phyloP scores from a whole-genome alignment of 2,797 vertebrate species.

The Notoglanidium macrostoma region DNA sequence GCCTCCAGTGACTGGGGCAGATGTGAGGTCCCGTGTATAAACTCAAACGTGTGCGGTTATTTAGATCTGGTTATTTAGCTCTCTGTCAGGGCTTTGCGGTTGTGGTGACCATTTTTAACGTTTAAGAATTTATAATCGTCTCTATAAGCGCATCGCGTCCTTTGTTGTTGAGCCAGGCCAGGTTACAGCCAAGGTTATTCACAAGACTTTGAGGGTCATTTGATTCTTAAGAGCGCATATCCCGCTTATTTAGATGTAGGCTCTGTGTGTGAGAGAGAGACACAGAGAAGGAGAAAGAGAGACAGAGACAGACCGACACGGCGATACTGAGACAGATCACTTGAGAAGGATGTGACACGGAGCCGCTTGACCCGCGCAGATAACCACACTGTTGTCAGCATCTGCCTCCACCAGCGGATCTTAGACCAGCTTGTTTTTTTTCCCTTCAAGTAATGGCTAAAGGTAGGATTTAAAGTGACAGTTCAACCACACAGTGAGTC shows the following conservation, averaged over 20 bases:
- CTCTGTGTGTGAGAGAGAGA: neutral
- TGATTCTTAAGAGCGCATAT: conserved; percentile 46
- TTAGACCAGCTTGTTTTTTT: conserved; percentile 19
- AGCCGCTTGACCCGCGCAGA: conserved; percentile 58
- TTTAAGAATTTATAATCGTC: conserved; percentile 13
- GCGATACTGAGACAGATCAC: conserved; percentile 40
- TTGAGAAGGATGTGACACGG: conserved; percentile 48
- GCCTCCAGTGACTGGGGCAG: conserved; percentile 37
- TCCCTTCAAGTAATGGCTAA: neutral
- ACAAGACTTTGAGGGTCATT: conserved; percentile 45
- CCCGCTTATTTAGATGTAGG: conserved; percentile 25
- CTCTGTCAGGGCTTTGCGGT: neutral
- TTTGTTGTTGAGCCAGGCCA: conserved; percentile 7
- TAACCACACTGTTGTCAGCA: conserved; percentile 41
- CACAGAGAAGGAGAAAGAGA: conserved; percentile 16
- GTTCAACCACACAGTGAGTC: neutral
- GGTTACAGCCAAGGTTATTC: conserved; percentile 40
- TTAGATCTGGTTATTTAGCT: conserved; percentile 28
- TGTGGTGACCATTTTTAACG: neutral
- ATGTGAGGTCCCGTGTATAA: conserved; percentile 34
- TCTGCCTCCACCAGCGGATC: conserved; percentile 18
- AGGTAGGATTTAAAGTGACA: conserved; percentile 10
- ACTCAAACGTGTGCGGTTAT: conserved; percentile 15
- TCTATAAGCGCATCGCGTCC: neutral
- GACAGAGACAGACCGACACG: conserved; percentile 36